Evolutionary conservation across 2,113 vertebrate genomes (phyloP).

Genomic region (human): GRCh38 chr1:156669501-156670000

Average conservation of each 20-base stretch:
- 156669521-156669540: constrained; percentile 36
- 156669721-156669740: not conserved
- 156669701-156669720: constrained; percentile 56
- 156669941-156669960: constrained; percentile 68
- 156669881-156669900: not conserved
- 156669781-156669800: not conserved
- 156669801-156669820: not conserved
- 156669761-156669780: not conserved
- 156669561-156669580: constrained; percentile 31
- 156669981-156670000: constrained; percentile 34
- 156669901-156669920: constrained; percentile 15
- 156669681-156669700: constrained; percentile 45
- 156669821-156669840: not conserved
- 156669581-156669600: not conserved
- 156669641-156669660: not conserved
- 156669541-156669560: not conserved
- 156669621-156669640: not conserved
- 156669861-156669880: constrained; percentile 1
- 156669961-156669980: constrained; percentile 64
- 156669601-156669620: not conserved
- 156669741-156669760: rapidly evolving
- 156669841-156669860: not conserved
- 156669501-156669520: not conserved
- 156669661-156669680: not conserved
- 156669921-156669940: constrained; percentile 74